Evolutionary conservation across 2,888 invertebrate species (phyloP).

Genomic region (Sussaba pulchella): DNA sequence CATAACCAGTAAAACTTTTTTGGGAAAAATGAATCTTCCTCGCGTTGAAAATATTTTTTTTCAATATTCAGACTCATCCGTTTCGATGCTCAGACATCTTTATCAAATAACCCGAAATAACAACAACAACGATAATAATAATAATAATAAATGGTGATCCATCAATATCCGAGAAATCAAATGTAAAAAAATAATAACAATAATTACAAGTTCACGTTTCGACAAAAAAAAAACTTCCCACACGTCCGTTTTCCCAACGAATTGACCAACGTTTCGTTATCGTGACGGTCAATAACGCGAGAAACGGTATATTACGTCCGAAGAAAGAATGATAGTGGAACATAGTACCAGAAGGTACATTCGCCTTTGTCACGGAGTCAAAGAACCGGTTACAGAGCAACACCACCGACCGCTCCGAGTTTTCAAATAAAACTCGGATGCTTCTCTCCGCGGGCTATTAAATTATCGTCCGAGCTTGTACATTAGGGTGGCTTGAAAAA

Average conservation of each 20-base stretch:
- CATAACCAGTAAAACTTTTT: too few relatives aligned
- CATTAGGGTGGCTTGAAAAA: too few relatives aligned
- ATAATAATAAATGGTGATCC: too few relatives aligned
- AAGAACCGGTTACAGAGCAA: conserved; percentile 78
- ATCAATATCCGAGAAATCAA: too few relatives aligned
- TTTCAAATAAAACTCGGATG: conserved; percentile 78
- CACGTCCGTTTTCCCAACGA: not conserved
- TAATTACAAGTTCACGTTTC: too few relatives aligned
- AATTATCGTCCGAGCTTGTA: conserved; percentile 72
- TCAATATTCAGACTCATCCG: too few relatives aligned
- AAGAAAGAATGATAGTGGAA: conserved; percentile 38
- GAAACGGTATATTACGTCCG: conserved; percentile 49
- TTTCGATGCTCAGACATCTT: too few relatives aligned
- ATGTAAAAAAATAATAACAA: too few relatives aligned
- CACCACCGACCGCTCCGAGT: conserved; percentile 80
- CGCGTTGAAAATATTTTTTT: too few relatives aligned
- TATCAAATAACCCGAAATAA: too few relatives aligned
- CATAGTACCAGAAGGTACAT: conserved; percentile 63
- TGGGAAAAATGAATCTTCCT: too few relatives aligned
- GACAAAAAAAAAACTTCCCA: not conserved
- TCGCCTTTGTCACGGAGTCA: conserved; percentile 63
- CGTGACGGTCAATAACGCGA: conserved; percentile 69
- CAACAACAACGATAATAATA: conserved; percentile 20
- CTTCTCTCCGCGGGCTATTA: conserved; percentile 76
- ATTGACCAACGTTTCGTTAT: conserved; percentile 65